Evolutionary conservation across 2,888 invertebrate species (phyloP).

Genomic region (Drosophila neonasuta): DNA sequence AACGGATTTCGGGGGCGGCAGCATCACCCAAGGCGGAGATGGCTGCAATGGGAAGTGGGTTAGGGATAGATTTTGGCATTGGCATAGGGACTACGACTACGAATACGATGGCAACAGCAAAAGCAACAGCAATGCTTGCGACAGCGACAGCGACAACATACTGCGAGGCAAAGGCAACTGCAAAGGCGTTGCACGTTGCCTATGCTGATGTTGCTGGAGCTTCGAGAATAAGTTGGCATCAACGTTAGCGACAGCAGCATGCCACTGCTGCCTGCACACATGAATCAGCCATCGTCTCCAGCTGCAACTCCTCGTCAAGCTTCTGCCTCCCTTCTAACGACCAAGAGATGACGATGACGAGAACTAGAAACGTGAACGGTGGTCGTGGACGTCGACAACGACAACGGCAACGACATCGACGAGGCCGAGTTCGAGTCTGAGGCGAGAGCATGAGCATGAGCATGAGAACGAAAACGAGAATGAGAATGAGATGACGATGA

Average conservation of each 20-base stretch:
- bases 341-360: conserved; percentile 69
- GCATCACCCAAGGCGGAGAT: conserved; percentile 72
- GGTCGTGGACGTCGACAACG: conserved; percentile 1
- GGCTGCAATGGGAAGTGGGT: conserved; percentile 43
- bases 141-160: conserved; percentile 48
- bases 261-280: conserved; percentile 53
- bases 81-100: conserved; percentile 34
- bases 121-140: conserved; percentile 25
- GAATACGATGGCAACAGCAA: conserved; percentile 15
- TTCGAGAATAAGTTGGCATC: conserved; percentile 73
- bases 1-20: conserved; percentile 69
- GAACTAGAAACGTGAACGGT: conserved; percentile 10
- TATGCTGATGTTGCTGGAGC: conserved; percentile 28
- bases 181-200: conserved; percentile 45
- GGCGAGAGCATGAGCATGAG: conserved; percentile 12
- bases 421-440: neutral
- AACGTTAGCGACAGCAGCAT: conserved; percentile 67
- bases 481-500: conserved; percentile 59
- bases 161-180: conserved; percentile 32
- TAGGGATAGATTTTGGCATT: conserved; percentile 51
- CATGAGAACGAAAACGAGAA: conserved; percentile 7
- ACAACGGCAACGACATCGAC: neutral
- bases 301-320: neutral
- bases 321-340: conserved; percentile 48
- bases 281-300: conserved; percentile 39